Percentiles rank a stretch among this genome's conserved stretches.
These are phyloP conservation scores for Conger conger DNA, from an alignment of 2,113 vertebrate genomes.

Conservation along the genomic window DNA sequence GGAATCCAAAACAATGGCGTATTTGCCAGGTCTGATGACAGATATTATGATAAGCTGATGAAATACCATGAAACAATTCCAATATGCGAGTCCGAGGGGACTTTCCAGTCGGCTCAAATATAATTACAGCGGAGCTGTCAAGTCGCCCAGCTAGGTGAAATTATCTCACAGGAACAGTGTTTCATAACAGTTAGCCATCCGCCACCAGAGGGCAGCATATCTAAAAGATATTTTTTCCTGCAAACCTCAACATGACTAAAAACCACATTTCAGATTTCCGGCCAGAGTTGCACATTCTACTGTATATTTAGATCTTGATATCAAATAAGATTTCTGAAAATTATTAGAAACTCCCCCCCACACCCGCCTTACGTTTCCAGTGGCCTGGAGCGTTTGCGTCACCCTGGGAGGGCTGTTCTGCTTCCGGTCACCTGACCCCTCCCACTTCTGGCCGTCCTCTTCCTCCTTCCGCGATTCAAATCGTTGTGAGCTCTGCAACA, in stretches of 20 bases:
- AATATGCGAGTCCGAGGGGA: neutral
- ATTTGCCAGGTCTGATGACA: no score
- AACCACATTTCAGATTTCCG: neutral
- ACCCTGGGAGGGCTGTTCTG: constrained; percentile 57
- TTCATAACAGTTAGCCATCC: constrained; percentile 34
- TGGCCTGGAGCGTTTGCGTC: constrained; percentile 68
- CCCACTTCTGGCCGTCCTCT: constrained; percentile 72
- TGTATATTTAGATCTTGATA: neutral
- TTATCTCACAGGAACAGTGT: neutral
- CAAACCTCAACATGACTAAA: neutral
- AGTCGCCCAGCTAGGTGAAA: neutral
- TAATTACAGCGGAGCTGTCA: neutral
- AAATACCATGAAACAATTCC: neutral
- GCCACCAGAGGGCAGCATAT: constrained; percentile 21
- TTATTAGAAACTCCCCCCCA: neutral
- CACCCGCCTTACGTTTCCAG: constrained; percentile 74
- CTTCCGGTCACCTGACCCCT: constrained; percentile 75
- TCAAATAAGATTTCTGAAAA: neutral
- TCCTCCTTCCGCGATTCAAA: constrained; percentile 64
- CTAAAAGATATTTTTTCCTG: neutral
- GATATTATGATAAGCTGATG: neutral
- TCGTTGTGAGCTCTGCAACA: constrained; percentile 59
- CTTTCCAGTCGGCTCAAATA: no score
- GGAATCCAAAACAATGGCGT: no score
- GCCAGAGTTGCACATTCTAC: neutral